Base-by-base conservation (phyloP, 2,888 invertebrate species). In the Synanthedon myopaeformis region DNA sequence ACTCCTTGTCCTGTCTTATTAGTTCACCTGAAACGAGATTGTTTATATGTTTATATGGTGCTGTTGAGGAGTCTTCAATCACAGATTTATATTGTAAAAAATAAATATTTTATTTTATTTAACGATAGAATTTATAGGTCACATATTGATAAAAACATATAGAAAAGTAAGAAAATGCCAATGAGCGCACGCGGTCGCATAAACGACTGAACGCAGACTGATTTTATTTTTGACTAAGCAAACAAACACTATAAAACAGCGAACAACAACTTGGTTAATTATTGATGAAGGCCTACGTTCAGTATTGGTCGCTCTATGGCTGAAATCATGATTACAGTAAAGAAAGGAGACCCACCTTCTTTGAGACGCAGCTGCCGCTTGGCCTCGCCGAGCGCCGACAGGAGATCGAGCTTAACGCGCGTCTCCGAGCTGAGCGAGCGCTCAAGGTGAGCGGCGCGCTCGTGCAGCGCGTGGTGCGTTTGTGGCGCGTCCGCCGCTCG, bases 371-470 rank as follows among this genome's bases (percentile, higher is more conserved):
- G 89, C 79, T 95, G 94, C 54, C 97, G 90, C 81, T 97, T 97
- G 61, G 96, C 97, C 78, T 97, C 98, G 42, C 98, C 98, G 53
- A 99, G 92, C 61, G 98, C 98, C 61, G 97, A 96, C 86, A 99
- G 97, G 72, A 99, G 91, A 89, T 99, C 99, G 69, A 98, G 91
- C 89, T 99, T 99, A 83, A 99, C 94, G 69, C 98, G 92, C 64
- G 98, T 99, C 90, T 99, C 99, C 51, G 97, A 96, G 59, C 96
- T 96, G 63, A 99, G 91, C 72, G 96, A 95, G 73, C 94, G 94
- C 88, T 99, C 97, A 67, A 99, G 90, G 76, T 97, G 96, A 67
- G 92, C 83, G 75, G 96, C 96, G 76, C 97, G 96, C 75, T 98
- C 97, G 81, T 96, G 94, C 88, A 97, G 90, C 59, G 93, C 92